Conservation (phyloP, 1,140 invertebrate species). For the Globodera rostochiensis region DNA sequence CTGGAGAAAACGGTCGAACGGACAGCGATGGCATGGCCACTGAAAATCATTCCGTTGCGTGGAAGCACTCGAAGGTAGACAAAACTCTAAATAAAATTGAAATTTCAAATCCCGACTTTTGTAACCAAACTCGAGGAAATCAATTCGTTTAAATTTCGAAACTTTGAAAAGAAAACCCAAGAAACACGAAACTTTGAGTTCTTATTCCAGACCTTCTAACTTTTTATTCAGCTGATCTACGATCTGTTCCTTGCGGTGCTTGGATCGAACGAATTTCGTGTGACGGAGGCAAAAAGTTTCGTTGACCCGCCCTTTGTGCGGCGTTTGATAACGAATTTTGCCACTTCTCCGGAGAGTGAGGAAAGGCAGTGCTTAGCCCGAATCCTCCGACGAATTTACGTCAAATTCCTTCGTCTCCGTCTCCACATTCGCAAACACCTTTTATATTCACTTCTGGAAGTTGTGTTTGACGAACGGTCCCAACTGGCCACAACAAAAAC, state of each 20-base stretch:
- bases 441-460: neutral
- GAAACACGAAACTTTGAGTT: neutral
- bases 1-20: neutral
- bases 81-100: neutral
- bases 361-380: neutral
- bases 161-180: no score
- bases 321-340: slow-evolving; percentile 5
- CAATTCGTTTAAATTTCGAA: no score
- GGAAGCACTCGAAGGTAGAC: neutral
- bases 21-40: neutral
- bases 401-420: slow-evolving; percentile 19
- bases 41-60: neutral
- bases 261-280: slow-evolving; percentile 8
- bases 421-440: slow-evolving; percentile 12
- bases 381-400: slow-evolving; percentile 19
- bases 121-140: no score
- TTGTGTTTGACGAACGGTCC: slow-evolving; percentile 6
- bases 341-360: neutral
- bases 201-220: no score
- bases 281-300: slow-evolving; percentile 12
- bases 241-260: slow-evolving; percentile 14
- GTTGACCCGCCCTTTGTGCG: neutral
- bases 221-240: slow-evolving; percentile 15
- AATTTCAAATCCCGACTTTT: no score
- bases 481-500: slow-evolving; percentile 7